Percentiles rank a stretch among this genome's conserved stretches.
These are phyloP conservation scores for Triplophysa yarkandensis DNA, from an alignment of 2,797 vertebrate species.

Conservation along the genomic window DNA sequence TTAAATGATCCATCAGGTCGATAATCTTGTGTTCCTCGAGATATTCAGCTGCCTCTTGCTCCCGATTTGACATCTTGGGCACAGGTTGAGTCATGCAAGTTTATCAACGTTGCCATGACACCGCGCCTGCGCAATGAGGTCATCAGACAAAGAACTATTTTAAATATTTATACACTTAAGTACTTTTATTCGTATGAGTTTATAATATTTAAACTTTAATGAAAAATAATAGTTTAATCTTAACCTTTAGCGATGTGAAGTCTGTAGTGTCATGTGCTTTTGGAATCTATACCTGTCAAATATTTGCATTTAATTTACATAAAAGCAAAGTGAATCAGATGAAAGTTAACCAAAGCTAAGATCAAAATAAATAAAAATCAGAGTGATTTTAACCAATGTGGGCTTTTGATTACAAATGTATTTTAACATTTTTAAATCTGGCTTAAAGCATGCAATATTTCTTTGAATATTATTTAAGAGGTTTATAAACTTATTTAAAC, in stretches of 20 bases:
- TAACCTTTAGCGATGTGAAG: background rate
- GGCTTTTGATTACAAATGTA: no score
- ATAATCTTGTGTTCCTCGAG: slow-evolving; percentile 69
- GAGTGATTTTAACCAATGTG: background rate
- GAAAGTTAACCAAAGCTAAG: background rate
- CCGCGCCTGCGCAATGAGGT: slow-evolving; percentile 37
- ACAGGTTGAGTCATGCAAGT: slow-evolving; percentile 31
- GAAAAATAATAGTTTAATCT: background rate
- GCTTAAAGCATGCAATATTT: background rate
- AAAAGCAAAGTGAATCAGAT: background rate
- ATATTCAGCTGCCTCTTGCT: slow-evolving; percentile 67
- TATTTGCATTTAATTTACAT: slow-evolving; percentile 11
- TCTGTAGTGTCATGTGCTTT: background rate
- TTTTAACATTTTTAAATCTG: background rate
- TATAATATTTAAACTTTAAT: no score
- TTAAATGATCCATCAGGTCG: slow-evolving; percentile 71
- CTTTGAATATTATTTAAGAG: background rate
- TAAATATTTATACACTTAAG: no score
- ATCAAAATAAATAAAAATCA: background rate
- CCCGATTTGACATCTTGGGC: slow-evolving; percentile 65
- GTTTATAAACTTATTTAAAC: background rate
- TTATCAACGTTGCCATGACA: slow-evolving; percentile 72
- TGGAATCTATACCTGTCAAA: background rate
- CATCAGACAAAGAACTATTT: no score
- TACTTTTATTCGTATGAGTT: no score